phyloP scores from a whole-genome alignment of 1,140 invertebrate species.

The Atta texana region DNA sequence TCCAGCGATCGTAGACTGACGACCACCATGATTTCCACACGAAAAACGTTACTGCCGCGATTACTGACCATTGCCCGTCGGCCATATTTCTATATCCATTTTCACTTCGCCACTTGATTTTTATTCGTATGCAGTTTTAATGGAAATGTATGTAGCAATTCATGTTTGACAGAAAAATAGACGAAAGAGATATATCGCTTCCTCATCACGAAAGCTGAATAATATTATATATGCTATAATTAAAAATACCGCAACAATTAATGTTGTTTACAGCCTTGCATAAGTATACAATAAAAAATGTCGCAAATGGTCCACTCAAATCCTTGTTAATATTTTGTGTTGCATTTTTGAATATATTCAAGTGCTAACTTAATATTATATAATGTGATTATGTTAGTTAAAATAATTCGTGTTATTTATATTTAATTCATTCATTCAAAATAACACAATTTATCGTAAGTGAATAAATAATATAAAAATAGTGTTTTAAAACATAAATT shows the following conservation, averaged over 20 bases:
- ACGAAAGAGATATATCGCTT: slow-evolving; percentile 7
- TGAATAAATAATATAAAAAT: too few species aligned
- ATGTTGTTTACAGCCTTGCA: neutral
- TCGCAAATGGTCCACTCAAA: too few species aligned
- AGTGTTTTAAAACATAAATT: too few species aligned
- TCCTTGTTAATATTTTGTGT: too few species aligned
- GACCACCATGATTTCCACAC: slow-evolving; percentile 51
- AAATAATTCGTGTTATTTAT: too few species aligned
- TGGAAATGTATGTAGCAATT: slow-evolving; percentile 39
- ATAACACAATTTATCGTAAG: too few species aligned
- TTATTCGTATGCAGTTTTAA: slow-evolving; percentile 59
- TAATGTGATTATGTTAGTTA: too few species aligned
- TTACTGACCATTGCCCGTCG: slow-evolving; percentile 52
- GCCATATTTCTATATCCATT: slow-evolving; percentile 61
- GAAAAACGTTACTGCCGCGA: slow-evolving; percentile 44
- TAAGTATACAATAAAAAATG: too few species aligned
- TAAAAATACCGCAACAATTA: neutral
- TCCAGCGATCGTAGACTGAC: slow-evolving; percentile 44
- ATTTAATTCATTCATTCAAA: too few species aligned
- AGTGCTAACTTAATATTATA: too few species aligned
- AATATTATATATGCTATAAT: neutral
- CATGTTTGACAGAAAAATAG: slow-evolving; percentile 23
- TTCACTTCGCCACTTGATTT: slow-evolving; percentile 40
- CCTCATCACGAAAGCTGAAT: neutral
- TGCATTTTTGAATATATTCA: too few species aligned